Evolutionary conservation across 2,888 invertebrate species (phyloP), one percentile per base, ranked within the genome.

Genomic region (Pecten maximus): DNA sequence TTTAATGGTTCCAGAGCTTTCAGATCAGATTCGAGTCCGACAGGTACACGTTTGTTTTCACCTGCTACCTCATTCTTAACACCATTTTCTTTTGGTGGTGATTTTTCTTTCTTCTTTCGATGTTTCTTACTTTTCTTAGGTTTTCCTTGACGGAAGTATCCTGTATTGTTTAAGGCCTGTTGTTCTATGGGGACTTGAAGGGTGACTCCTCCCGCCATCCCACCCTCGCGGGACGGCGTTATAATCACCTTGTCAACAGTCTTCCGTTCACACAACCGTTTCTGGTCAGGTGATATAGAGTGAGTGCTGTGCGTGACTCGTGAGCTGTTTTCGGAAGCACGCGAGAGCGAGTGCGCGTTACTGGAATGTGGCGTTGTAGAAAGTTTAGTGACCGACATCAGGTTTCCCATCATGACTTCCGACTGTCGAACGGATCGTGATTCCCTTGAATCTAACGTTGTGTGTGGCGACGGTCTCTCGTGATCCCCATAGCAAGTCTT

Each of bases 81-180:
- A 35, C 10, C 74, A 35, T 74, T 74, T 35, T 35, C 74, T 74
- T 28, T 28, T 74, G 74, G 8, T 8, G 6, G 74, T 74, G 35
- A 74, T 74, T 74, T 74, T 74, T 74, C 74, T 74, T 74, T 74
- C 74, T 28, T 28, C 35, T 74, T 74, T 74, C 28, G 74, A 74
- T 74, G 74, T 10, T 74, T 74, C 35, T 74, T 74, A 35, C 74
- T 74, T 35, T 74, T 74, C 35, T 74, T 74, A 19, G 74, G 74
- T 28, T 74, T 74, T 74, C 74, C 74, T 35, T 74, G 28, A 35
- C 74, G 74, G 28, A 74, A 74, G 15, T 74, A 74, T 2, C 74
- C 74, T 10, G 74, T 74, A 35, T 16, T 74, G 74, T 28, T 74
- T 35, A 74, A 15, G 10, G 74, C 74, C 10, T 74, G 74, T 28